Conservation (phyloP, 2,888 invertebrate species). For the Dicycla oo region DNA sequence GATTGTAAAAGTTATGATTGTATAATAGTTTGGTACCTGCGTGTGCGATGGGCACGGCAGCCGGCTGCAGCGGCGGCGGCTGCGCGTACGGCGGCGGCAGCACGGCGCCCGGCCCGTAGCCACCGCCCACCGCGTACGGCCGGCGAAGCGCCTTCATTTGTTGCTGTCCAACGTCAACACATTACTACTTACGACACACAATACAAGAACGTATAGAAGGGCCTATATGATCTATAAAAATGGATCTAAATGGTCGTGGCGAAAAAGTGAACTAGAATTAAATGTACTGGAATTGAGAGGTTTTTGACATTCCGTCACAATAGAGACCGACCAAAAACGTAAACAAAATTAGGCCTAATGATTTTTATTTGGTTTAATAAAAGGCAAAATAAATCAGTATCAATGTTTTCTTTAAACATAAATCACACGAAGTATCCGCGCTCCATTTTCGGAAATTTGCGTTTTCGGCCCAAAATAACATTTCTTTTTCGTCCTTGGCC, state of each 20-base stretch:
- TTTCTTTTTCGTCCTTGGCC: no score
- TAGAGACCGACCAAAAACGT: neutral
- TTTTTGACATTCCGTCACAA: neutral
- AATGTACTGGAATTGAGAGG: neutral
- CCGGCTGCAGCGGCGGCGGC: slow-evolving; percentile 77
- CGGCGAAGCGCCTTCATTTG: slow-evolving; percentile 84
- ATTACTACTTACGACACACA: slow-evolving; percentile 35
- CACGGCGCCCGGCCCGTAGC: slow-evolving; percentile 77
- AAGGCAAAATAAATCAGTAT: no score
- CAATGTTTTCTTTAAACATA: no score
- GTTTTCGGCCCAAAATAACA: no score
- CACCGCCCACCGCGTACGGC: slow-evolving; percentile 79
- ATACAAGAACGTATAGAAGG: neutral
- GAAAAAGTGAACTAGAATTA: neutral
- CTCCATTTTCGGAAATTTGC: neutral
- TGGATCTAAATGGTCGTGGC: slow-evolving; percentile 6
- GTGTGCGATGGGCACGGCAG: slow-evolving; percentile 67
- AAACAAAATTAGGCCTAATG: no score
- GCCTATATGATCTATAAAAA: neutral
- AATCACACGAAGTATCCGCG: neutral
- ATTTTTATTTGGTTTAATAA: no score
- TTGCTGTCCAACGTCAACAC: slow-evolving; percentile 68
- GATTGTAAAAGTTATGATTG: neutral
- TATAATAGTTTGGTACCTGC: slow-evolving; percentile 30
- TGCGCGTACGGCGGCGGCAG: slow-evolving; percentile 78